Evolutionary conservation across 2,888 invertebrate genomes (phyloP), one percentile per base, ranked within the genome.

Genomic region (Xestia ashworthii): DNA sequence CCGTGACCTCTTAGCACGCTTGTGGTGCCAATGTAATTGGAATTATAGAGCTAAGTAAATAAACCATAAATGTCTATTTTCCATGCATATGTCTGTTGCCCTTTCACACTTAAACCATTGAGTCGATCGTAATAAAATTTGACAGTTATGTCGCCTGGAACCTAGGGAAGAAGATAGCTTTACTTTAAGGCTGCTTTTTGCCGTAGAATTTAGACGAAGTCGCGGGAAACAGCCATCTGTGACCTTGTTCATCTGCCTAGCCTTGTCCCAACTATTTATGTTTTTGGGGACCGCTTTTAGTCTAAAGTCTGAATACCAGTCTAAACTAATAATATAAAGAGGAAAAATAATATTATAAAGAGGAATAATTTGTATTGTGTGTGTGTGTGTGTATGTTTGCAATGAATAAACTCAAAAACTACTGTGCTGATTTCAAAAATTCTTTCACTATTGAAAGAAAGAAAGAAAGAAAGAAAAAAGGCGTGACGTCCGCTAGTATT

Each of bases 1-100:
- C 46, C 32, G 58, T 81, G 71, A 82, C 50, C 68, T 66, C 25
- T n/a, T 55, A 5, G 14, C 44, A 46, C 48, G 53, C n/a, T 65
- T 58, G 16, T 46, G 14, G 25, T 46, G 14, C 9, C 16, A 19
- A 60, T 60, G 14, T 9, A 19, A 32, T 53, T 75, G 32, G n/a
- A 62, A 46, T 50, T 12, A n/a, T 19, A 19, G 19, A n/a, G 14
- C 14, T 62, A 6, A 32, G 5, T 46, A 1, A 71, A 60, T 14
- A 38, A 19, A 32, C 32, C 32, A 32, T 32, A 32, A 32, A 32
- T 32, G 3, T 32, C 32, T 3, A 32, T 32, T 32, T 0, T 19
- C 9, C 19, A 58, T 58, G 25, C 5, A 53, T n/a, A 58, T 5
- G 25, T n/a, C 12, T 12, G 55, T n/a, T 11, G 0, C 4, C 55